Evolutionary conservation across 2,888 invertebrate species (phyloP).

Genomic region (Drosophila fulvimacula): DNA sequence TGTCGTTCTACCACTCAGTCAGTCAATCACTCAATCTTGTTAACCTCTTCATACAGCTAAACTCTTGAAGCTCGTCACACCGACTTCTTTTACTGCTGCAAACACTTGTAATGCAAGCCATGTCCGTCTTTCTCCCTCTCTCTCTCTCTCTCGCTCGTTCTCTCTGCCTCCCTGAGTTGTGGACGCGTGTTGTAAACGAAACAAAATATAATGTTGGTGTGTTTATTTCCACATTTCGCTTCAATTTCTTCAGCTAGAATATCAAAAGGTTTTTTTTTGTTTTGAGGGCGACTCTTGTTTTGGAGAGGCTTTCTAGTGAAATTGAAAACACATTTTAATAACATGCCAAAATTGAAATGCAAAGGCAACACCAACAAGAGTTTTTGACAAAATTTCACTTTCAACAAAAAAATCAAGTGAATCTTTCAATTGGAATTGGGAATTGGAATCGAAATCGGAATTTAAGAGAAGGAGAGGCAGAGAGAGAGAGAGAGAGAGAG

Average conservation of each 20-base stretch:
- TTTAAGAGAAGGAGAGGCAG: conserved; percentile 3
- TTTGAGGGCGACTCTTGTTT: conserved; percentile 22
- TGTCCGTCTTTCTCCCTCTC: conserved; percentile 3
- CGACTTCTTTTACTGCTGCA: conserved; percentile 38
- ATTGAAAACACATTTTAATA: conserved; percentile 77
- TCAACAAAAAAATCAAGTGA: conserved; percentile 51
- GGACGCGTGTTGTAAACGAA: conserved; percentile 37
- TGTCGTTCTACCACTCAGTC: conserved; percentile 25
- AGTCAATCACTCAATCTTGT: background rate
- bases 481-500: background rate
- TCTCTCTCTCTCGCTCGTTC: background rate
- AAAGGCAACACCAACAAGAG: conserved; percentile 28
- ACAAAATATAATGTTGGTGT: conserved; percentile 31
- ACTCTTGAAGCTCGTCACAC: conserved; percentile 28
- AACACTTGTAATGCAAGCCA: conserved; percentile 46
- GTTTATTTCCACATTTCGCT: conserved; percentile 63
- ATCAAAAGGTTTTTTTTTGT: conserved; percentile 53
- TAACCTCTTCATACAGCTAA: conserved; percentile 1
- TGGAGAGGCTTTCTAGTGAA: conserved; percentile 71
- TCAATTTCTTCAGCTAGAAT: conserved; percentile 67
- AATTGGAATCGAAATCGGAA: conserved; percentile 10
- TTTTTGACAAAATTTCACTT: conserved; percentile 70
- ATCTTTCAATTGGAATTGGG: conserved; percentile 25
- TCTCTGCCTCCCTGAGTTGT: background rate
- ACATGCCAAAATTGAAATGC: conserved; percentile 49